Conservation (phyloP, 2,113 vertebrate species). For the Himantopus leucocephalus region DNA sequence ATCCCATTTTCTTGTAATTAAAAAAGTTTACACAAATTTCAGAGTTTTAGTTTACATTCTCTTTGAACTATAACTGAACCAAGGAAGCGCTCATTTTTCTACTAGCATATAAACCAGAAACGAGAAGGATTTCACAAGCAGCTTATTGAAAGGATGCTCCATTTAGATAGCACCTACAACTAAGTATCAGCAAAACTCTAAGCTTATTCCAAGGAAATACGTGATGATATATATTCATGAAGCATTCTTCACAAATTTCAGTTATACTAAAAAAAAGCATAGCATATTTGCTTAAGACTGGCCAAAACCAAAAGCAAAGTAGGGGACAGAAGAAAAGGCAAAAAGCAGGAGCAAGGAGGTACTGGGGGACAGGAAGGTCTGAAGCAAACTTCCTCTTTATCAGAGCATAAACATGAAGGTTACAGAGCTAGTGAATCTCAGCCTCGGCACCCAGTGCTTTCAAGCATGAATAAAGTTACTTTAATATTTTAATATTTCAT, state of each 20-base stretch:
- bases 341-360: not conserved
- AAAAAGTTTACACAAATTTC: not conserved
- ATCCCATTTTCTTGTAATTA: not conserved
- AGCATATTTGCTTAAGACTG: not conserved
- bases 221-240: not conserved
- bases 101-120: not conserved
- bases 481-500: constrained; percentile 24
- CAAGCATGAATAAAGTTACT: not conserved
- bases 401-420: not conserved
- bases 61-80: not conserved
- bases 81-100: not conserved
- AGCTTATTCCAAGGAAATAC: not conserved
- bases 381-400: not conserved
- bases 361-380: not conserved
- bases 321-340: not conserved
- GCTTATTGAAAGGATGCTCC: not conserved
- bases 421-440: not conserved
- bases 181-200: not conserved
- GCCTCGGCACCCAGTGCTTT: rapidly evolving
- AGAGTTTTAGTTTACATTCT: not conserved
- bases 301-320: not conserved
- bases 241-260: not conserved
- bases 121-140: not conserved
- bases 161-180: not conserved
- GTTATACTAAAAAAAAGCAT: not conserved